Percentiles rank a stretch among this genome's conserved stretches.
phyloP scores from a whole-genome alignment of 2,888 invertebrate species.

The Hirtodrosophila alboralis region DNA sequence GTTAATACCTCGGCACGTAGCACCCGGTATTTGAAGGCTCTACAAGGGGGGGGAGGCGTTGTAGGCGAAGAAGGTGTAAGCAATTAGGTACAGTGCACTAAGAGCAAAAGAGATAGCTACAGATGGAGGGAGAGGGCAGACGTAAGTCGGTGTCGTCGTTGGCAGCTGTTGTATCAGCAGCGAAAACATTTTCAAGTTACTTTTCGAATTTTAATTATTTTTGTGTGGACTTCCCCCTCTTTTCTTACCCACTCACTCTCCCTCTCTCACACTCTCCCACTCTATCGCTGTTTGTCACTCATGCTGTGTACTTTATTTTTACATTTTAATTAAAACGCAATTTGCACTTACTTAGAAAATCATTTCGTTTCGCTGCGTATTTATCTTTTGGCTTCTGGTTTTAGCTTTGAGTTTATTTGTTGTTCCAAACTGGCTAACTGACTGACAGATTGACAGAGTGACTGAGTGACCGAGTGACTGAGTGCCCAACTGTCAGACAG shows the following conservation, averaged over 20 bases:
- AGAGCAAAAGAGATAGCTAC: background rate
- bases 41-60: too few species aligned
- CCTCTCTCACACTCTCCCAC: background rate
- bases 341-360: constrained; percentile 78
- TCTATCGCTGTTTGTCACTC: background rate
- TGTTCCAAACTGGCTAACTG: constrained; percentile 1
- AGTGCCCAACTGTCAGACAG: constrained; percentile 6
- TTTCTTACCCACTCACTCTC: too few species aligned
- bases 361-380: constrained; percentile 70
- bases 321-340: constrained; percentile 79
- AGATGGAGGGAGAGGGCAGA: background rate
- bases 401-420: constrained; percentile 39
- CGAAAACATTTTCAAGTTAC: constrained; percentile 68
- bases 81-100: constrained; percentile 1
- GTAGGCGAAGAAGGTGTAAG: background rate
- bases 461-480: constrained; percentile 1
- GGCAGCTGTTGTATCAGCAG: constrained; percentile 63
- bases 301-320: constrained; percentile 70
- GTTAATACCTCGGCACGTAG: constrained; percentile 75
- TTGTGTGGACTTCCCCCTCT: constrained; percentile 23
- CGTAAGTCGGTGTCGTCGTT: constrained; percentile 22
- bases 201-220: constrained; percentile 77
- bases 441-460: background rate
- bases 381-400: constrained; percentile 62
- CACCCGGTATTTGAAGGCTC: background rate